phyloP scores from a whole-genome alignment of 2,888 invertebrate genomes.

The Hoplodrina ambigua region DNA sequence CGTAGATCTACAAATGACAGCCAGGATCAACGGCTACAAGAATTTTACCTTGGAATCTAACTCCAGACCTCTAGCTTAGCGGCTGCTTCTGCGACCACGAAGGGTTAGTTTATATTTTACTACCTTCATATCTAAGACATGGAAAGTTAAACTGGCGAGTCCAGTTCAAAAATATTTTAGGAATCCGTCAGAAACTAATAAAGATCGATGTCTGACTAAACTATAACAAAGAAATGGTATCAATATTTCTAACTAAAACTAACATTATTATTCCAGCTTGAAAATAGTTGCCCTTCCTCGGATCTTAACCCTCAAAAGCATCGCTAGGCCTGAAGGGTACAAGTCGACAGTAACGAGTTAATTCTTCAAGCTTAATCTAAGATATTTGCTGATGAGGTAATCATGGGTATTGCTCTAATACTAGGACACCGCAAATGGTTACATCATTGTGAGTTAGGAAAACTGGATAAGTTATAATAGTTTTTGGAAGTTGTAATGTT shows the following conservation, averaged over 20 bases:
- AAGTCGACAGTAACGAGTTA: constrained; percentile 74
- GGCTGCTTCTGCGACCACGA: no score
- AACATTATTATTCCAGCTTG: constrained; percentile 13
- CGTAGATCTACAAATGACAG: no score
- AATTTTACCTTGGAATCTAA: no score
- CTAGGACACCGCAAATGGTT: constrained; percentile 73
- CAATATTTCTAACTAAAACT: constrained; percentile 10
- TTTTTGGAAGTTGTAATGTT: neutral
- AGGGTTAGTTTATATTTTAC: no score
- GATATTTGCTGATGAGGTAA: constrained; percentile 83
- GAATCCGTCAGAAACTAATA: no score
- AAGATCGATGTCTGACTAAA: no score
- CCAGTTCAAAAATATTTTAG: no score
- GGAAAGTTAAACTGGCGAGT: no score
- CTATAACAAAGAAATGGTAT: neutral
- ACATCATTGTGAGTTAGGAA: constrained; percentile 35
- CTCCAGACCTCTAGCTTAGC: no score
- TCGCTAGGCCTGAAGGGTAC: constrained; percentile 54
- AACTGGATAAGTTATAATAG: constrained; percentile 59
- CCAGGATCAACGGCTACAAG: no score
- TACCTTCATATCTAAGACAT: no score
- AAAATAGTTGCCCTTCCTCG: constrained; percentile 36
- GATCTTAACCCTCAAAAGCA: constrained; percentile 52
- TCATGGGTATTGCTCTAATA: constrained; percentile 81
- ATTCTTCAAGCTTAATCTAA: constrained; percentile 81